These are phyloP conservation scores for Diaperis boleti DNA, from an alignment of 2,888 invertebrate species.

Conservation along the genomic window DNA sequence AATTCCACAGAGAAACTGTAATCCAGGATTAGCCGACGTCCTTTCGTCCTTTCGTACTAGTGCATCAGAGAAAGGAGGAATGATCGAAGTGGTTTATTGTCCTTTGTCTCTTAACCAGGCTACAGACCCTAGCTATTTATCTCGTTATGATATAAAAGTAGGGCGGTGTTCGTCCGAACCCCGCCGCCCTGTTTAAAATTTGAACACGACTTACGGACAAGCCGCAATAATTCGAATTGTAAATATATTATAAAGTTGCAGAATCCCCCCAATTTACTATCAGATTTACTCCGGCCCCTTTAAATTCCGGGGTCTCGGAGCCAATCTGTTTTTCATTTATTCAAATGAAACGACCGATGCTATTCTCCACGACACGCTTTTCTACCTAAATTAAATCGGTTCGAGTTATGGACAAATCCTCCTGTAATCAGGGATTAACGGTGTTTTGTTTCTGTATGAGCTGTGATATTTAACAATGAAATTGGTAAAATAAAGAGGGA, in stretches of 20 bases:
- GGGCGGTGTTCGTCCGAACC: background rate
- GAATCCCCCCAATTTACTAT: conserved; percentile 24
- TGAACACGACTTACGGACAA: background rate
- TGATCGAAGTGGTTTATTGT: conserved; percentile 40
- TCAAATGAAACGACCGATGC: conserved; percentile 23
- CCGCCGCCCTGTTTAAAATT: conserved; percentile 8
- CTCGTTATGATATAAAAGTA: conserved; percentile 16
- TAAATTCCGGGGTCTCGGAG: conserved; percentile 4
- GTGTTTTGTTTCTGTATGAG: conserved; percentile 5
- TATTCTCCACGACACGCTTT: conserved; percentile 20
- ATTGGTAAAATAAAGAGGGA: too few species aligned
- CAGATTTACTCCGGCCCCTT: conserved; percentile 13
- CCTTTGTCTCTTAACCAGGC: conserved; percentile 42
- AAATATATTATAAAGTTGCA: conserved; percentile 26
- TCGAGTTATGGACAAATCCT: conserved; percentile 18
- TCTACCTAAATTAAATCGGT: conserved; percentile 28
- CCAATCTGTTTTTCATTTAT: conserved; percentile 36
- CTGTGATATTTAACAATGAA: background rate
- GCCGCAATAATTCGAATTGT: conserved; percentile 22
- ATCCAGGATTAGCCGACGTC: conserved; percentile 39
- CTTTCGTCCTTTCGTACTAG: conserved; percentile 21
- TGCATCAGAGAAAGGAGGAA: conserved; percentile 33
- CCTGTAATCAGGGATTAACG: conserved; percentile 6
- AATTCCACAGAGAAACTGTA: conserved; percentile 25
- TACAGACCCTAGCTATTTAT: conserved; percentile 34